Evolutionary conservation across 2,113 vertebrate genomes (phyloP), one percentile per base, ranked within the genome.

Genomic region (Neomonachus schauinslandi): DNA sequence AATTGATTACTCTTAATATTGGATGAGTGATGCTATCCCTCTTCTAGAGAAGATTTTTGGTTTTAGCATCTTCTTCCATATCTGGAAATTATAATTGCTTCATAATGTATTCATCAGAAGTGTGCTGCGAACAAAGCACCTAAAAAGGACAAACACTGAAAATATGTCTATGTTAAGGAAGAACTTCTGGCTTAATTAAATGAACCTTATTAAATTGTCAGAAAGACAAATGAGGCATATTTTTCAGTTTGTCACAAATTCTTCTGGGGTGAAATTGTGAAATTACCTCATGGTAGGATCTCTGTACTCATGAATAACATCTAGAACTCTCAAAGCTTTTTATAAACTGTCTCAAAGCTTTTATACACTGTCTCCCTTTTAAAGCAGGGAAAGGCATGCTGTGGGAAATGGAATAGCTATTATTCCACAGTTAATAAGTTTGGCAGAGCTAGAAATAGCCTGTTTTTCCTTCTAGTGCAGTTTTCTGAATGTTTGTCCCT

Each of bases 241-340:
- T 97, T 97, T 96, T 97, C 67, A 95, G n/a, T 89, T 96, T 95
- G 79, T 96, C 90, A 95, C 94, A 97, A 88, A 94, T 87, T 97
- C 46, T 96, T 95, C 72, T 94, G 72, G 76, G 36, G 18, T 71
- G 31, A 95, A 95, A 89, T 94, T 83, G 81, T 77, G 51, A 93
- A 96, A 94, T 94, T 96, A 79, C 59, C 36, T 93, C 71, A 53
- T 36, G 26, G 57, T 86, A 89, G 76, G 63, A 65, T 92, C 39
- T 91, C 57, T 91, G 59, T 77, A 36, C 42, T 76, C 57, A 39
- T 72, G 63, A 89, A 59, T 91, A 96, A 87, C 16, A 95, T 46
- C 55, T 94, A 49, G 65, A 91, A 84, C 46, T 94, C 46, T 69
- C 71, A 85, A 95, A 95, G 79, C 72, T 92, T 97, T 97, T 96